Evolutionary conservation across 2,888 invertebrate genomes (phyloP), one percentile per base, ranked within the genome.

Genomic region (Phyllotreta cruciferae): DNA sequence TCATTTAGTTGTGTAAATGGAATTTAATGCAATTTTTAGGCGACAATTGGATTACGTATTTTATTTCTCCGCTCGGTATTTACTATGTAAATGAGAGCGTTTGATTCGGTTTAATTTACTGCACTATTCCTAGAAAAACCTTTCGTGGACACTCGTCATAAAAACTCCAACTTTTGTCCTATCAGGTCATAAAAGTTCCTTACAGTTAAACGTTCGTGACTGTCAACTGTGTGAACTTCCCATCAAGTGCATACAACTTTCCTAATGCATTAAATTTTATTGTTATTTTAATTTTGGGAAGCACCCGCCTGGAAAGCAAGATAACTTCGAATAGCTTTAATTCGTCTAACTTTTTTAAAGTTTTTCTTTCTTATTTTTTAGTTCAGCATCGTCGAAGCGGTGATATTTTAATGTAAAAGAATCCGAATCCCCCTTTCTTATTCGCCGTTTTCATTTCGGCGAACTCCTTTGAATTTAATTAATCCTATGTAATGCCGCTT

Each of bases 251-350:
- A 60, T 60, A 52, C 60, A 58, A 63, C 63, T 63, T 56, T 60
- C 66, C 54, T 64, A 53, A 62, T 53, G 64, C 66, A 63, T 54
- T 70, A 69, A 72, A 69, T 73, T 73, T 73, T 73, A 73, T 73
- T 73, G 70, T 73, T 72, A 73, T 74, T 75, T 74, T 73, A 74
- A 75, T 74, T 72, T 70, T 70, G 64, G 41, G 61, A 71, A 67
- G 70, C 73, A 71, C 56, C 71, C 66, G 70, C 56, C 69, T 70
- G 74, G 67, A 73, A 74, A 65, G 65, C 69, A 63, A 69, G 74
- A 75, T 74, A 75, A 74, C 69, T 71, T 71, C 60, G 67, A 71
- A 71, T 72, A 68, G 66, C 64, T 70, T 66, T 72, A 63, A 69
- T 69, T 69, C 64, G 55, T 58, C 56, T 54, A 64, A 63, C 62